Conservation (phyloP, 2,797 vertebrate genomes). For the Chelonia mydas region DNA sequence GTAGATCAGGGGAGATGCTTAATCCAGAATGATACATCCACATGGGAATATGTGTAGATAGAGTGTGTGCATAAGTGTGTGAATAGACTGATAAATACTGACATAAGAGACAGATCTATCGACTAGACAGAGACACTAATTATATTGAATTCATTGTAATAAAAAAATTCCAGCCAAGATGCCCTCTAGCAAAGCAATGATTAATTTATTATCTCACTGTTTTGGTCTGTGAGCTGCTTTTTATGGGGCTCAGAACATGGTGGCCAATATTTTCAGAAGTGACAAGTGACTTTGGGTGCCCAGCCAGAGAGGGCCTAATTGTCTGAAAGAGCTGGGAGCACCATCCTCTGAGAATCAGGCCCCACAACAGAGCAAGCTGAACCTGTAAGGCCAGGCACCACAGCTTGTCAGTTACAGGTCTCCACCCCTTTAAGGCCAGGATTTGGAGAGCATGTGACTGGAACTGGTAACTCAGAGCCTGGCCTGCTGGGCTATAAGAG, state of each 20-base stretch:
- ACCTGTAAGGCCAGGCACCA: not conserved
- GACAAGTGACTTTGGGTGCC: not conserved
- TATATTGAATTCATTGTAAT: not conserved
- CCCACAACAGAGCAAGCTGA: not conserved
- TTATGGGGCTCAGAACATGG: not conserved
- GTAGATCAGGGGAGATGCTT: not conserved
- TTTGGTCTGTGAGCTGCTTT: not conserved
- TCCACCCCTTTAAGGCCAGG: not conserved
- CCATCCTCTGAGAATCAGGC: not conserved
- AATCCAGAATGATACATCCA: too few relatives aligned
- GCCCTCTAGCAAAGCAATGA: not conserved
- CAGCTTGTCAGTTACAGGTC: not conserved
- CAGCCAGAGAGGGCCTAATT: not conserved
- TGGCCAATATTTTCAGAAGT: not conserved
- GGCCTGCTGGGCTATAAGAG: not conserved
- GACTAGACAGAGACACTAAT: not conserved
- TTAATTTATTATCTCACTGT: not conserved
- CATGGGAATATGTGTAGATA: not conserved
- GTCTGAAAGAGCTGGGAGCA: not conserved
- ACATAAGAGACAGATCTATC: not conserved
- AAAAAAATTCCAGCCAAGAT: not conserved
- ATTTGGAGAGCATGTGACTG: not conserved
- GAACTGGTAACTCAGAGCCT: not conserved
- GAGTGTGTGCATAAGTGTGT: not conserved
- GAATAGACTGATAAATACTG: not conserved